A percentile compares a stretch with the other conserved stretches of the same genome.
Conservation (phyloP, 2,888 invertebrate species). For the Dermolepida albohirtum region DNA sequence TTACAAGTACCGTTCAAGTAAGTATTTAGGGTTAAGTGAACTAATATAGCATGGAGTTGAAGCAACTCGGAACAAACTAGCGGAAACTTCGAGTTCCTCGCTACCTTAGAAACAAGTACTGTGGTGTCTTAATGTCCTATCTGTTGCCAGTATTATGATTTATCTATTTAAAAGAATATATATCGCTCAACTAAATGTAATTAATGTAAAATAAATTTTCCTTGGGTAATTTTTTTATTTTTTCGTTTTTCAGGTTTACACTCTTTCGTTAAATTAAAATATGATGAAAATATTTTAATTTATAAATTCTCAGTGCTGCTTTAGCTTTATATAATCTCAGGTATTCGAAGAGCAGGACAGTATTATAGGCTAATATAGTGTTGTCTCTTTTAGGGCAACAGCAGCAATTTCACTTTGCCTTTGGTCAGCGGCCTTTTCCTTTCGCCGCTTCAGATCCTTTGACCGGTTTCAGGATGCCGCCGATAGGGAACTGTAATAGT, state of each 20-base stretch:
- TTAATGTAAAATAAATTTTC: background rate
- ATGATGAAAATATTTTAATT: conserved; percentile 35
- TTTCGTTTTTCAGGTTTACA: background rate
- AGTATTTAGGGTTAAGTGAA: conserved; percentile 51
- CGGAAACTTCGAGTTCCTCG: conserved; percentile 54
- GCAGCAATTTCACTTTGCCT: conserved; percentile 95
- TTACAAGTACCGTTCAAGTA: conserved; percentile 28
- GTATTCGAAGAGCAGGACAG: conserved; percentile 56
- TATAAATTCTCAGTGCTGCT: conserved; percentile 24
- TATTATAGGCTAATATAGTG: conserved; percentile 71
- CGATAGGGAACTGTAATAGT: conserved; percentile 92
- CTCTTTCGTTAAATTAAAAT: conserved; percentile 7
- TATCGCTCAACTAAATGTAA: background rate
- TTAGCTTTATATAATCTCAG: conserved; percentile 32
- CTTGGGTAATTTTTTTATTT: background rate
- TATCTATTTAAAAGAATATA: background rate
- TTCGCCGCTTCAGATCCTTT: conserved; percentile 87
- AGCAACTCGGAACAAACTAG: conserved; percentile 57
- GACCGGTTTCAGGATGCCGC: conserved; percentile 89
- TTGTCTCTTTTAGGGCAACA: conserved; percentile 94
- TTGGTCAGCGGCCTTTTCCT: conserved; percentile 87
- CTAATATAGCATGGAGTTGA: conserved; percentile 53
- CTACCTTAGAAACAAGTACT: conserved; percentile 14
- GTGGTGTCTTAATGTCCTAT: background rate
- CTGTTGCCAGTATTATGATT: conserved; percentile 4